Evolutionary conservation across 2,888 invertebrate genomes (phyloP).

Genomic region (Tenthredo amoena): DNA sequence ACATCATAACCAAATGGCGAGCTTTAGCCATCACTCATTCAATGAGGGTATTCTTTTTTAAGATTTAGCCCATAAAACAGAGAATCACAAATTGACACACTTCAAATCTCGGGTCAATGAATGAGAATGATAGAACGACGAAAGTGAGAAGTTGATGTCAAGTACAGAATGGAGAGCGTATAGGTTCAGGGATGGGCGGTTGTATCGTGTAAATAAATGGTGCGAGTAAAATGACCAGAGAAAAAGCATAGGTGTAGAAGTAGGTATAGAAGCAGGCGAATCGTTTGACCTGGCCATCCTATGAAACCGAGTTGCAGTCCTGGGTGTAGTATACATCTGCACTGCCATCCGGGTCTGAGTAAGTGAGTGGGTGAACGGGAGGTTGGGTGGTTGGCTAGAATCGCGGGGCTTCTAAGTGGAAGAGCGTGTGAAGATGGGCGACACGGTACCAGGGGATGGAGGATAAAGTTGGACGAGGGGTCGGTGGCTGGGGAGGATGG

Average conservation of each 20-base stretch:
- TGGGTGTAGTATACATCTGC: constrained; percentile 67
- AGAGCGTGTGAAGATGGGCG: constrained; percentile 68
- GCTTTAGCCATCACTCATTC: neutral
- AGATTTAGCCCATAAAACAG: neutral
- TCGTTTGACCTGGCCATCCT: constrained; percentile 73
- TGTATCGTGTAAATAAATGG: constrained; percentile 4
- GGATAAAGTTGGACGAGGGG: constrained; percentile 54
- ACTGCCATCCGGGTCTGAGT: constrained; percentile 50
- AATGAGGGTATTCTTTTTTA: neutral
- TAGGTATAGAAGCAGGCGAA: constrained; percentile 64
- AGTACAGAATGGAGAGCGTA: neutral
- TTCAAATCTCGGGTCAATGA: neutral
- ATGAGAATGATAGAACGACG: neutral
- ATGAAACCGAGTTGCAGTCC: constrained; percentile 73
- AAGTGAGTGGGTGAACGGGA: constrained; percentile 39
- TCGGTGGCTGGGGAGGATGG: constrained; percentile 46
- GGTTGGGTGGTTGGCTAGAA: constrained; percentile 29
- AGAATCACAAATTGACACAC: neutral
- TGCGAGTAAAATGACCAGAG: constrained; percentile 16
- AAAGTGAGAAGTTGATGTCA: neutral
- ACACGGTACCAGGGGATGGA: constrained; percentile 50
- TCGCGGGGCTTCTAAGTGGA: constrained; percentile 65
- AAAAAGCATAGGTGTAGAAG: constrained; percentile 67
- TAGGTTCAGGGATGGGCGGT: neutral
- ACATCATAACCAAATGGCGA: neutral